Evolutionary conservation across 2,888 invertebrate genomes (phyloP).

Genomic region (Cheilosia urbana): DNA sequence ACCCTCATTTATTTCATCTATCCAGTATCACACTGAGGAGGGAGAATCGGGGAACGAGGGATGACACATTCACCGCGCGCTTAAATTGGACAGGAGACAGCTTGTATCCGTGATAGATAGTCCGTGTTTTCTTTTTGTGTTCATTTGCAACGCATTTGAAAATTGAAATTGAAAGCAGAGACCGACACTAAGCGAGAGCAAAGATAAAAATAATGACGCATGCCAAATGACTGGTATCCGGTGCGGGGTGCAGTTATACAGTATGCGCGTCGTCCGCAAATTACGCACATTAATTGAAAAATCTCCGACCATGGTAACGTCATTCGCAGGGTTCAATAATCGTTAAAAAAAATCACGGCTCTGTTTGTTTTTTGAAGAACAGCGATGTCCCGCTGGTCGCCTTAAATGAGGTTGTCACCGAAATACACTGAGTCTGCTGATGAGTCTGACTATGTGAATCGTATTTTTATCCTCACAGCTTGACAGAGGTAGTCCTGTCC

Average conservation of each 20-base stretch:
- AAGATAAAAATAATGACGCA: conserved; percentile 71
- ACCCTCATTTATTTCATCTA: conserved; percentile 69
- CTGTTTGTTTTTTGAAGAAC: conserved; percentile 24
- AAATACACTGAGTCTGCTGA: conserved; percentile 36
- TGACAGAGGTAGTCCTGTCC: conserved; percentile 4
- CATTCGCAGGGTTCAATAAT: conserved; percentile 70
- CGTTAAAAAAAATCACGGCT: conserved; percentile 63
- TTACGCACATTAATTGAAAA: conserved; percentile 74
- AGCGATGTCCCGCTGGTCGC: conserved; percentile 59
- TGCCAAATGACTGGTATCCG: conserved; percentile 73
- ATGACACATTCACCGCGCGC: conserved; percentile 70
- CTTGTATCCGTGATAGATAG: conserved; percentile 75
- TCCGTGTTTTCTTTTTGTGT: conserved; percentile 56
- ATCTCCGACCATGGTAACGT: conserved; percentile 57
- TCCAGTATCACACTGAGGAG: conserved; percentile 7
- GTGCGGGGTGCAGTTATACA: conserved; percentile 28
- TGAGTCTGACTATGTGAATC: conserved; percentile 1
- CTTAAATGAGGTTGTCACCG: conserved; percentile 61
- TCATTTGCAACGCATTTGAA: conserved; percentile 74
- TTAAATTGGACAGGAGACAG: conserved; percentile 75
- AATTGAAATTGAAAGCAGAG: conserved; percentile 56
- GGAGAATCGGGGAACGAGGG: conserved; percentile 43
- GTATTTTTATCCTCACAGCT: neutral
- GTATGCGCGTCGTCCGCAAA: conserved; percentile 56
- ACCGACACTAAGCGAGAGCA: conserved; percentile 8